phyloP scores from a whole-genome alignment of 2,113 vertebrate species.

The Cyanocitta stelleri region DNA sequence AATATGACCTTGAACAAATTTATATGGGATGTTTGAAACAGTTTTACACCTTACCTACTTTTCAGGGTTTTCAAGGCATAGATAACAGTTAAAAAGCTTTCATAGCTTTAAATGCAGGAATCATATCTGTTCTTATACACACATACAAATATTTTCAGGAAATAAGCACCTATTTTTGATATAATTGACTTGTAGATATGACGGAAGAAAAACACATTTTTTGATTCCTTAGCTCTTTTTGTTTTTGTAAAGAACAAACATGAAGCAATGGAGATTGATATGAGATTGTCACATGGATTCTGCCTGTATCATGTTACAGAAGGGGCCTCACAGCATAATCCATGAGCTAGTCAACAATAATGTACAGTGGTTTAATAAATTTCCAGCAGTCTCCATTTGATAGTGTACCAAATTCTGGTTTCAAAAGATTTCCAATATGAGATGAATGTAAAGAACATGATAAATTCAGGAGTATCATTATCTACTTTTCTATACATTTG shows the following conservation, averaged over 20 bases:
- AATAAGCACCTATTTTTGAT: background rate
- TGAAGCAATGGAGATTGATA: background rate
- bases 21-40: background rate
- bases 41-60: background rate
- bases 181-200: background rate
- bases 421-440: background rate
- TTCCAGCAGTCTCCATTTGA: background rate
- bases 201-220: background rate
- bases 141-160: background rate
- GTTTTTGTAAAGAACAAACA: background rate
- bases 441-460: background rate
- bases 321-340: background rate
- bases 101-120: background rate
- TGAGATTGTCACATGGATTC: background rate
- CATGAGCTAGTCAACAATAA: background rate
- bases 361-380: background rate
- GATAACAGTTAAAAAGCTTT: background rate
- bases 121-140: background rate
- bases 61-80: background rate
- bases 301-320: background rate
- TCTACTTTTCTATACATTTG: background rate
- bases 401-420: background rate
- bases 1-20: background rate
- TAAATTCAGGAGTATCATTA: background rate
- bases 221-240: background rate